Conservation (phyloP, 2,113 vertebrate species). For the Tursiops truncatus region DNA sequence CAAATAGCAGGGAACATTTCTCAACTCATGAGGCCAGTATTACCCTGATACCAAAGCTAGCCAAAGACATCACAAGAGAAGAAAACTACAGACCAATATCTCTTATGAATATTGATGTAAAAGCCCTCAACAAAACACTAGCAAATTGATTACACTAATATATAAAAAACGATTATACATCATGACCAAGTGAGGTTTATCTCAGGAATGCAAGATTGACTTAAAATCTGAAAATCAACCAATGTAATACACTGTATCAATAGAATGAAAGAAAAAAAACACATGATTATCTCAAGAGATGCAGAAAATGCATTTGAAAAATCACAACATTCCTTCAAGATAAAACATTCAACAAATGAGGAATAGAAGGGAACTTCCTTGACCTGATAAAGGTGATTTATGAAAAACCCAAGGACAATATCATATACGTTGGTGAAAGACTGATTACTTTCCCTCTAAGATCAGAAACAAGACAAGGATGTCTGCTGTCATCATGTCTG, state of each 20-base stretch:
- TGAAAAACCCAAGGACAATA: not conserved
- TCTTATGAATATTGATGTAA: not conserved
- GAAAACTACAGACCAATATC: not conserved
- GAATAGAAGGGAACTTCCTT: not conserved
- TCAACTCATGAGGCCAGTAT: not conserved
- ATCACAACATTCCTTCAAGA: not conserved
- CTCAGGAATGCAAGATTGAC: not conserved
- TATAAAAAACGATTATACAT: not conserved
- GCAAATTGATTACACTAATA: not conserved
- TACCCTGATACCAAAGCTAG: not conserved
- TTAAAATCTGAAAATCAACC: not conserved
- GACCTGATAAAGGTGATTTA: not conserved
- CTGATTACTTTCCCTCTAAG: not conserved
- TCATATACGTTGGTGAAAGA: not conserved
- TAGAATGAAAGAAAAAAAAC: slow-evolving; percentile 15
- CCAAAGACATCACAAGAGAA: not conserved
- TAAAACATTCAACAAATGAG: not conserved
- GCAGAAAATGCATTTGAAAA: not conserved
- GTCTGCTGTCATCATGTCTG: not conserved
- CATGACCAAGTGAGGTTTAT: not conserved
- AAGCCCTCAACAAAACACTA: not conserved
- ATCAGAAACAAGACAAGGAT: not conserved
- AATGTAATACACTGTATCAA: not conserved
- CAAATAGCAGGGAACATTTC: not conserved
- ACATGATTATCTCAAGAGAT: not conserved